Base-by-base conservation (phyloP, 1,140 invertebrate species). In the Heliconius hewitsoni region DNA sequence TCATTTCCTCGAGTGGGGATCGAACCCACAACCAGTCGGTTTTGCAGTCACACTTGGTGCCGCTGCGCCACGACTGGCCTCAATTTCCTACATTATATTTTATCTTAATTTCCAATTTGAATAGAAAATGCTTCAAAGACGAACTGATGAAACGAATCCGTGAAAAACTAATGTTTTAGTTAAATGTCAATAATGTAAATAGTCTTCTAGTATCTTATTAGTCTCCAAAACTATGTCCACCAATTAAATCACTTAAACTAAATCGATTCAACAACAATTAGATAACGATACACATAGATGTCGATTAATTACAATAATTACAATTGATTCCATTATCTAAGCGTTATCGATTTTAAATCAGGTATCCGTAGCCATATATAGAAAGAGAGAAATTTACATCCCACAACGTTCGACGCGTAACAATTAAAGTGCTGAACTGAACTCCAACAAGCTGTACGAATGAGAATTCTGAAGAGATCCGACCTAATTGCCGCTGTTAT, bases 401-500 rank as follows among this genome's bases (percentile, higher is more conserved):
- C 27, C 60, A 66, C 60, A 66, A 66, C 27, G 60, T 66, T 66
- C 60, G 60, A 66, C 60, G 60, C 60, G 60, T 66, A 66, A 66
- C 60, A 66, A 66, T 66, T 66, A 66, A 66, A 66, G 27, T 66
- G 60, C 60, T 66, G 60, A 66, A 30, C 60, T 66, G 60, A 66
- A 66, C 60, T 66, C 27, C 60, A 66, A 66, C 60, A 66, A 66
- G 60, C 60, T 23, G 23, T 66, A 66, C 60, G 60, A 66, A 66
- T 66, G 60, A 66, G 60, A 66, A 66, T 66, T 66, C 60, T 66
- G 60, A 66, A 66, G 60, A 66, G 60, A 30, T 66, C 60, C 60
- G 27, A 66, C 60, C 60, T 66, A 66, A 66, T 66, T 66, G 60
- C 60, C 16, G 18, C 27, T 66, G 60, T 66, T 66, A 66, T 66